Evolutionary conservation across 2,113 vertebrate species (phyloP), one percentile per base, ranked within the genome.

Genomic region (Esox niger): DNA sequence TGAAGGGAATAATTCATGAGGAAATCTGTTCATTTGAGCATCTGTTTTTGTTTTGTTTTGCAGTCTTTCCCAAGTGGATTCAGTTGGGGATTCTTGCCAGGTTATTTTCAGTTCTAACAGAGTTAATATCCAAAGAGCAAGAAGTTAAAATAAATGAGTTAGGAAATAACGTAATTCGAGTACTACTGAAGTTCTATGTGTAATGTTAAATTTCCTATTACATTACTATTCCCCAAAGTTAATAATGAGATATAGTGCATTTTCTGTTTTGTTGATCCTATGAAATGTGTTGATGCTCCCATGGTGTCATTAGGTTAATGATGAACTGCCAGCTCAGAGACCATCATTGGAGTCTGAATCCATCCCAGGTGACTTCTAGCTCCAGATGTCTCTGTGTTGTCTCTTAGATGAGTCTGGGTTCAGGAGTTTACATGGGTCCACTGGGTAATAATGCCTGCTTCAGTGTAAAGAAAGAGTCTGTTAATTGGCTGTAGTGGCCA

Each of bases 1-100:
- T 60, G 69, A 85, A 88, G 82, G 55, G 85, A 89, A 89, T 89
- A 86, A 89, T 89, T 89, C 81, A 89, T 89, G 85, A 88, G 83
- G 78, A 86, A 67, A 84, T 89, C 84, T 87, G 84, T 85, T 86
- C 80, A 63, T 61, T 81, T 80, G 76, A 85, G 83, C 78, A 74
- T 77, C 71, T 81, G 49, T 78, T 77, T 80, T 86, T 86, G 81
- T 86, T 86, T 80, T 77, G 82, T 74, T 80, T 78, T 74, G 52
- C 81, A 20, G 27, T 32, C 17, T 72, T 87, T 79, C 81, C 83
- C 73, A 77, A 79, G 77, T 77, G 52, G 5, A 25, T 15, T 78
- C 85, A 75, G 67, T 75, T 75, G 85, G 86, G 85, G 74, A 7
- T 70, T 70, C 82, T 15, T 87, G 83, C 85, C 86, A 87, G 75